A percentile compares a stretch with the other conserved stretches of the same genome.
These are phyloP conservation scores for Chironomus riparius DNA, from an alignment of 2,888 invertebrate species.

Conservation along the genomic window DNA sequence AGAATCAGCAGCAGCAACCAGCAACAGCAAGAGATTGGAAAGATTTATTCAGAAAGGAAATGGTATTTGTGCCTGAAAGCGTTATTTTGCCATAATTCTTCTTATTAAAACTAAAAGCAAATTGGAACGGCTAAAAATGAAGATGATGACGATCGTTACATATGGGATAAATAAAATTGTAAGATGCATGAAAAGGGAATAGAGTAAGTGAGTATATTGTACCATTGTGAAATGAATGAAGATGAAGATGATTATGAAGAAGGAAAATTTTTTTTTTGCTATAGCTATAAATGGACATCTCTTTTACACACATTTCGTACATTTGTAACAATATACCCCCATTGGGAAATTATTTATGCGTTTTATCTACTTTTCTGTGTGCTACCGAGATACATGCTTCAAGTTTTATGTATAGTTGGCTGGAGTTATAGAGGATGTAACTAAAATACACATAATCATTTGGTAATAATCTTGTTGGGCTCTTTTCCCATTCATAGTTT, in stretches of 20 bases:
- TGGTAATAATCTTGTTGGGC: neutral
- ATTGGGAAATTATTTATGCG: conserved; percentile 23
- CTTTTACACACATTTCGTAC: neutral
- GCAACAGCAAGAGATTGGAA: neutral
- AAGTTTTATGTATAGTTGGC: neutral
- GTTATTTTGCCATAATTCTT: neutral
- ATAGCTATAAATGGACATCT: conserved; percentile 10
- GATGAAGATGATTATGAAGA: too few species aligned
- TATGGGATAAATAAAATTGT: neutral
- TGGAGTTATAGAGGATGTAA: neutral
- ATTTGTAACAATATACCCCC: neutral
- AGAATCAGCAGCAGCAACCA: neutral
- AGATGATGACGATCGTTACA: neutral
- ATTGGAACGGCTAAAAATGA: neutral
- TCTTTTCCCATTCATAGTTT: neutral
- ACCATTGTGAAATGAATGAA: too few species aligned
- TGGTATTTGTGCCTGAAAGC: conserved; percentile 5
- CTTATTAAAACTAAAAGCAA: neutral
- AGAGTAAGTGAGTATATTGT: too few species aligned
- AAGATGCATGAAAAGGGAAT: too few species aligned
- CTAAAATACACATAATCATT: neutral
- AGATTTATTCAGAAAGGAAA: conserved; percentile 19
- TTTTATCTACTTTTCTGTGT: conserved; percentile 10
- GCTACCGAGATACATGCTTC: neutral
- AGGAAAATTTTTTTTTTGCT: neutral